phyloP scores from a whole-genome alignment of 1,140 invertebrate genomes.

The Hyles euphorbiae region DNA sequence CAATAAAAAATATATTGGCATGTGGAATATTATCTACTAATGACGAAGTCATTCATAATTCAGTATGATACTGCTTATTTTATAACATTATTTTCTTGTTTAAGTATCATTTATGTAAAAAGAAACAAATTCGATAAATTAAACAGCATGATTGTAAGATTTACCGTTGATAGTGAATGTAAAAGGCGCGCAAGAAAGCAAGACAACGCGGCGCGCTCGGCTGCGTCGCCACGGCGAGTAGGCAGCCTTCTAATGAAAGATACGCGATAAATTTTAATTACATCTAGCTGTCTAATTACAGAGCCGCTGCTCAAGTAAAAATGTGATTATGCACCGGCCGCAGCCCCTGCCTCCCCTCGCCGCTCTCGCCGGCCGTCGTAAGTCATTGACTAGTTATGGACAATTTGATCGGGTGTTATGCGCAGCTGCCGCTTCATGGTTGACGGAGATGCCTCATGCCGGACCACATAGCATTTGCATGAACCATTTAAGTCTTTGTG shows the following conservation, averaged over 20 bases:
- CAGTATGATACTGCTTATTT: no score
- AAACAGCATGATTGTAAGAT: conserved; percentile 45
- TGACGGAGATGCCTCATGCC: conserved; percentile 7
- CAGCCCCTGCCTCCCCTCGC: no score
- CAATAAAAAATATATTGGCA: no score
- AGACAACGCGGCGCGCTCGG: conserved; percentile 41
- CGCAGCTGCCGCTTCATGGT: conserved; percentile 17
- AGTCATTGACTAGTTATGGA: conserved; percentile 40
- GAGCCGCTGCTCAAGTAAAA: conserved; percentile 22
- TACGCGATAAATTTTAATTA: conserved; percentile 63
- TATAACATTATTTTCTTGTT: no score
- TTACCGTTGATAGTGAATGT: conserved; percentile 42
- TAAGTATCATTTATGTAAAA: neutral
- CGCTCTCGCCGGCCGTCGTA: conserved; percentile 14
- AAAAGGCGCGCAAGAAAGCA: conserved; percentile 49
- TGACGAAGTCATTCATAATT: no score
- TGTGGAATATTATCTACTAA: no score
- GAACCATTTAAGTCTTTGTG: no score
- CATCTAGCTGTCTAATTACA: conserved; percentile 48
- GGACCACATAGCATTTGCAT: neutral
- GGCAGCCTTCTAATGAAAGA: conserved; percentile 52
- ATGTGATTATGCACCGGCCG: conserved; percentile 27
- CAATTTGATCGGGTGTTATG: conserved; percentile 36
- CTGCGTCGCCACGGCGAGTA: conserved; percentile 34
- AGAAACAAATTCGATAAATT: conserved; percentile 30